Evolutionary conservation across 2,113 vertebrate genomes (phyloP), one percentile per base, ranked within the genome.

Genomic region (Zeus faber): DNA sequence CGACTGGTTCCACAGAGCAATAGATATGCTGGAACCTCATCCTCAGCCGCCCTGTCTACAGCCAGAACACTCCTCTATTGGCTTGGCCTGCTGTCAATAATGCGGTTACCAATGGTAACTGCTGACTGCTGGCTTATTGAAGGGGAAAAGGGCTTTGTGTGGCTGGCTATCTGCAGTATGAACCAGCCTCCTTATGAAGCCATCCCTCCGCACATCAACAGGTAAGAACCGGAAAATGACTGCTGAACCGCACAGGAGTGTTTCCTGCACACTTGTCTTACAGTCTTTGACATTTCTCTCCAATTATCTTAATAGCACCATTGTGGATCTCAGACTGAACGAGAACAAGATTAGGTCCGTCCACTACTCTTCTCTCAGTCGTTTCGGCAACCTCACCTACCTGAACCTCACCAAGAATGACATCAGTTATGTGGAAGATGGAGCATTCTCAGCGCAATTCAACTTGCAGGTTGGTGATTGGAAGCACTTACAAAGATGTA

Each of bases 331-430:
- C 80, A 89, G 97, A 72, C 93, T 99, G 53, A 98, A 99, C 0
- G 97, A 99, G 86, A 99, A 99, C 88, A 98, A 98, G 79, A 98
- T 99, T 74, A 92, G 93, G 64, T 93, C 92, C 0, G 93, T 99
- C 62, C 95, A 94, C 76, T 92, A 92, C 3, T 92, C 95, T n/a
- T 91, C 94, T 0, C 93, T 99, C 47, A 97, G 94, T 78, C 95
- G 96, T 78, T 99, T 99, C 0, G 93, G 94, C 49, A 99, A 99
- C 91, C 93, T 99, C 80, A 98, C 96, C 76, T 97, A 98, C 82
- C 94, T 99, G 81, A 99, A 99, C 88, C 88, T 99, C 85, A 99
- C 97, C 26, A 99, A 98, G 92, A 98, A 99, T 21, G 95, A 98
- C 69, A 97, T 98, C 64, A 91, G 91, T 77, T 98, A 95, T 37